Evolutionary conservation across 2,113 vertebrate species (phyloP), one percentile per base, ranked within the genome.

Genomic region (Gasterosteus nipponicus): DNA sequence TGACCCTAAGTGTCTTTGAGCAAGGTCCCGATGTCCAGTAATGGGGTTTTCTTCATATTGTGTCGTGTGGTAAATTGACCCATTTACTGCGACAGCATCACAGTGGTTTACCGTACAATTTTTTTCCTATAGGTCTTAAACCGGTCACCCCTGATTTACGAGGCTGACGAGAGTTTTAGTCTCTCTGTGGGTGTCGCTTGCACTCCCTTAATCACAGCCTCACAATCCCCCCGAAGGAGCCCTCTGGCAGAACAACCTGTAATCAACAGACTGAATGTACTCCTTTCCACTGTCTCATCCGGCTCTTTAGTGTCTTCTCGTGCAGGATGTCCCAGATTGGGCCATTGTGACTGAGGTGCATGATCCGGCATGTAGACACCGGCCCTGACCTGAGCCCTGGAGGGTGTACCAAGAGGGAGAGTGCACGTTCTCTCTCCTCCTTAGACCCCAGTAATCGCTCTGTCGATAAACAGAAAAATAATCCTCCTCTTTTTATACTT

Each of bases 401-500:
- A 22, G 60, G 41, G 46, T 57, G 19, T 66, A 54, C 71, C 72
- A 38, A 7, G 5, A 65, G 64, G 35, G 44, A 16, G 14, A 44
- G 66, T 33, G 49, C n/a, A 35, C n/a, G 56, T 33, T 70, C 49
- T 81, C 26, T 71, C 35, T 61, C 44, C 57, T 62, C 74, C 46
- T 84, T 77, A 77, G 62, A 35, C 69, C 60, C 5, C 54, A 47
- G 46, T 78, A 78, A 84, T 88, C 82, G 38, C 62, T 51, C 49
- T 69, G 71, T 79, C 73, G 22, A 8, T 38, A 5, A 4, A 16
- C 12, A 10, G 35, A 18, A 51, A 67, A 53, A 39, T 3, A 31
- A 22, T 70, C 6, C 2, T 33, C 11, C 5, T 10, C 16, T 38
- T 38, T 49, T 16, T 2, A 62, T 49, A 22, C 12, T 57, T 0